A percentile compares a stretch with the other conserved stretches of the same genome.
phyloP scores from a whole-genome alignment of 1,140 invertebrate species.

The Drosophila trapezifrons region DNA sequence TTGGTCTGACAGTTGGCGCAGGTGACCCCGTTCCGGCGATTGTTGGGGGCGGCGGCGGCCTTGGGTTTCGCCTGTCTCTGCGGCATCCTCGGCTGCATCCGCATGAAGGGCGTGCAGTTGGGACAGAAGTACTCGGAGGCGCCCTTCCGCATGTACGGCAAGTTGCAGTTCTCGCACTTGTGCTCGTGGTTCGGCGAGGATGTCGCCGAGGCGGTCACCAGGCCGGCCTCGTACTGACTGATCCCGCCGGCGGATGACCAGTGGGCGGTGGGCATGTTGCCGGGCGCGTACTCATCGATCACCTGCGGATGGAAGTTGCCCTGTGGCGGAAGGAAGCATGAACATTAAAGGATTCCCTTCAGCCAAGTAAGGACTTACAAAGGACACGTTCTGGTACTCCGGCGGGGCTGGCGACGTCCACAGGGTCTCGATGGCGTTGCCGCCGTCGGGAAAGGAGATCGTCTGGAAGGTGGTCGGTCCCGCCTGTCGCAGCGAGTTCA shows the following conservation, averaged over 20 bases:
- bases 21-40: slow-evolving; percentile 90
- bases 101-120: slow-evolving; percentile 39
- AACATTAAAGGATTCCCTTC: no score
- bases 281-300: slow-evolving; percentile 66
- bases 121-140: slow-evolving; percentile 53
- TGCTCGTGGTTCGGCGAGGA: slow-evolving; percentile 53
- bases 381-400: slow-evolving; percentile 65
- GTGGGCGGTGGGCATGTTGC: slow-evolving; percentile 62
- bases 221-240: slow-evolving; percentile 55
- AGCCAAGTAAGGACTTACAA: slow-evolving; percentile 56
- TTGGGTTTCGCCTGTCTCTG: slow-evolving; percentile 75
- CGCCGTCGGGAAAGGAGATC: slow-evolving; percentile 53
- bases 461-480: slow-evolving; percentile 58
- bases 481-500: slow-evolving; percentile 60
- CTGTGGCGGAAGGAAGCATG: slow-evolving; percentile 35
- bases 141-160: slow-evolving; percentile 59
- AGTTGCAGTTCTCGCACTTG: slow-evolving; percentile 68
- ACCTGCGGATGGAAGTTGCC: slow-evolving; percentile 74
- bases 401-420: slow-evolving; percentile 50
- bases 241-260: slow-evolving; percentile 59
- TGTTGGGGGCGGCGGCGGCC: slow-evolving; percentile 79
- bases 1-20: slow-evolving; percentile 96
- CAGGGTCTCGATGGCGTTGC: slow-evolving; percentile 46
- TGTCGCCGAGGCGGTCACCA: slow-evolving; percentile 43
- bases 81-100: slow-evolving; percentile 47